A percentile compares a stretch with the other conserved stretches of the same genome.
Conservation (phyloP, 2,888 invertebrate genomes). For the Polyommatus iphigenia region DNA sequence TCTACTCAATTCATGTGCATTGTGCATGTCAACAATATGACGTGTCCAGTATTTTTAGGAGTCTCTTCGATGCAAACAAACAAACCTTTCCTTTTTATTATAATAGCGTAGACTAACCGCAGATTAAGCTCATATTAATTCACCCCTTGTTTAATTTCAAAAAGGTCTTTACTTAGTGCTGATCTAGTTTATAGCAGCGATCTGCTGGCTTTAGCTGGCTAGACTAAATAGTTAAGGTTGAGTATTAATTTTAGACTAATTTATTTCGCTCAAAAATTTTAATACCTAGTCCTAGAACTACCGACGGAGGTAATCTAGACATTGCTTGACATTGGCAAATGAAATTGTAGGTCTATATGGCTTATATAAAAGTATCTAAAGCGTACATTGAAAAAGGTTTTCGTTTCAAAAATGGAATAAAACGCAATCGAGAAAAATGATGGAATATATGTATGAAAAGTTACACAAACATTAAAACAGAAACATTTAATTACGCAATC, state of each 20-base stretch:
- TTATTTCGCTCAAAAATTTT: not conserved
- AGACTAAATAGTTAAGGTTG: not conserved
- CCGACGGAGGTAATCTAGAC: no score
- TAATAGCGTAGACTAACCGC: not conserved
- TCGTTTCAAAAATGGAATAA: not conserved
- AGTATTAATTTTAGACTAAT: not conserved
- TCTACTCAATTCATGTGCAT: not conserved
- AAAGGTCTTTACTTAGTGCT: slow-evolving; percentile 1
- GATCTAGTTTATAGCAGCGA: not conserved
- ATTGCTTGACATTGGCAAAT: not conserved
- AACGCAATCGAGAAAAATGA: not conserved
- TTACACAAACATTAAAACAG: slow-evolving; percentile 30
- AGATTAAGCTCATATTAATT: not conserved
- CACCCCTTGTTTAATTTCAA: not conserved
- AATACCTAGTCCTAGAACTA: not conserved
- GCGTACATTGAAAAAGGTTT: not conserved
- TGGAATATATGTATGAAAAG: slow-evolving; percentile 20
- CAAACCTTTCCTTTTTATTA: not conserved
- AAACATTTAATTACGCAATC: slow-evolving; percentile 44
- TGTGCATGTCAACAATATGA: no score
- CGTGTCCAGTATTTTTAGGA: not conserved
- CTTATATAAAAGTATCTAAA: no score
- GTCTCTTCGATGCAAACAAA: not conserved
- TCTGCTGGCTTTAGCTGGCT: not conserved
- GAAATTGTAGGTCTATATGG: not conserved